Percentiles rank a stretch among this genome's conserved stretches.
These are phyloP conservation scores for Temnothorax nylanderi DNA, from an alignment of 1,140 invertebrate genomes.

Conservation along the genomic window DNA sequence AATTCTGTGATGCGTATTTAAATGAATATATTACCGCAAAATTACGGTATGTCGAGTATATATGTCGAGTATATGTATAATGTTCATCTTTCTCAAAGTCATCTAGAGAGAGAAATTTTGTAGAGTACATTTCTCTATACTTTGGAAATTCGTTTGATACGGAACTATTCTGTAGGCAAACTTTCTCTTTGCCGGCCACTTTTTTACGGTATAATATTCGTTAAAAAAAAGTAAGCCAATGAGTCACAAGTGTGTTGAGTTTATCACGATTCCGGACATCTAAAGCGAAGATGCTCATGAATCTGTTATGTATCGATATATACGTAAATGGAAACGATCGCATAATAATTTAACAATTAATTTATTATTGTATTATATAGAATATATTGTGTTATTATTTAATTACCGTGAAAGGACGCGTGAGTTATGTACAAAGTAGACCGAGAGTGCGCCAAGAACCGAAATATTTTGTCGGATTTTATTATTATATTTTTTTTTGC, in stretches of 20 bases:
- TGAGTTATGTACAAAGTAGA: constrained; percentile 17
- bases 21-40: neutral
- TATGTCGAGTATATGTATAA: neutral
- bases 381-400: constrained; percentile 45
- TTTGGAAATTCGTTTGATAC: neutral
- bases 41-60: neutral
- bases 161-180: neutral
- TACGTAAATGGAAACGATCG: neutral
- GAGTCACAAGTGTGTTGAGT: neutral
- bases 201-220: neutral
- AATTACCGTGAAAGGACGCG: neutral
- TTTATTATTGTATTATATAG: constrained; percentile 36
- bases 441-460: neutral
- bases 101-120: neutral
- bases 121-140: neutral
- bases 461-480: neutral
- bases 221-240: constrained; percentile 22
- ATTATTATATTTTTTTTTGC: neutral
- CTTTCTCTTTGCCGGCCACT: neutral
- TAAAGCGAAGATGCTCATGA: neutral
- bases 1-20: constrained; percentile 18
- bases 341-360: constrained; percentile 29
- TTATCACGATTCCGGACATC: neutral
- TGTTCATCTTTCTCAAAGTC: neutral
- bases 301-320: constrained; percentile 42